phyloP scores from a whole-genome alignment of 2,888 invertebrate species.

The Campoplex capitator region DNA sequence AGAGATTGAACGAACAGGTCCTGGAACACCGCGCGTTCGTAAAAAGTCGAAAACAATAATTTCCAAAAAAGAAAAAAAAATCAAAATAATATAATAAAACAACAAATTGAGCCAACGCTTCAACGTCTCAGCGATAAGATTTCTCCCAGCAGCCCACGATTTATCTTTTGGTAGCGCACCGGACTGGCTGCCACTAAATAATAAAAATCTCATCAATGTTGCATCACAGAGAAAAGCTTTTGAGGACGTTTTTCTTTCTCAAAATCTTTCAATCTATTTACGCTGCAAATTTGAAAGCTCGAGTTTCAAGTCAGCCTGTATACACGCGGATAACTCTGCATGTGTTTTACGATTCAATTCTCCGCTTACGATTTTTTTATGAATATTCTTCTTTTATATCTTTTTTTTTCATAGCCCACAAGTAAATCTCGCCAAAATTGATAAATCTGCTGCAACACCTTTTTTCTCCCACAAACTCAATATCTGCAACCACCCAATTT shows the following conservation, averaged over 20 bases:
- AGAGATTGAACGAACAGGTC: too few species aligned
- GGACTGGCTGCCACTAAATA: not conserved
- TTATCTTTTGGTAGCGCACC: not conserved
- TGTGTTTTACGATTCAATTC: constrained; percentile 15
- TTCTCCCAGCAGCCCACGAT: too few species aligned
- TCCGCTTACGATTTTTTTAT: constrained; percentile 8
- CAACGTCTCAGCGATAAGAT: too few species aligned
- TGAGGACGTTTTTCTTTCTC: not conserved
- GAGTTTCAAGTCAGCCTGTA: not conserved
- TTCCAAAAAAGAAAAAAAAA: too few species aligned
- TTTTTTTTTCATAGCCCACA: not conserved
- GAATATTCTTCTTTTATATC: constrained; percentile 2
- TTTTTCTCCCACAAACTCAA: not conserved
- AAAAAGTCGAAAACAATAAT: too few species aligned
- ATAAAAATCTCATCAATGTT: not conserved
- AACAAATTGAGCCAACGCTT: too few species aligned
- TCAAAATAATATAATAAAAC: too few species aligned
- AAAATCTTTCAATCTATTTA: not conserved
- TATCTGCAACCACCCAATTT: not conserved
- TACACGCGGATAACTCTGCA: too few species aligned
- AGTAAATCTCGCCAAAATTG: constrained; percentile 11
- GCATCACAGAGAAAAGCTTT: not conserved
- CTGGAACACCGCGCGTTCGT: too few species aligned
- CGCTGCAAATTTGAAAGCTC: not conserved
- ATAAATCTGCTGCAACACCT: constrained; percentile 1